Evolutionary conservation across 2,113 vertebrate genomes (phyloP), one percentile per base, ranked within the genome.

Genomic region (Desmodus rotundus): DNA sequence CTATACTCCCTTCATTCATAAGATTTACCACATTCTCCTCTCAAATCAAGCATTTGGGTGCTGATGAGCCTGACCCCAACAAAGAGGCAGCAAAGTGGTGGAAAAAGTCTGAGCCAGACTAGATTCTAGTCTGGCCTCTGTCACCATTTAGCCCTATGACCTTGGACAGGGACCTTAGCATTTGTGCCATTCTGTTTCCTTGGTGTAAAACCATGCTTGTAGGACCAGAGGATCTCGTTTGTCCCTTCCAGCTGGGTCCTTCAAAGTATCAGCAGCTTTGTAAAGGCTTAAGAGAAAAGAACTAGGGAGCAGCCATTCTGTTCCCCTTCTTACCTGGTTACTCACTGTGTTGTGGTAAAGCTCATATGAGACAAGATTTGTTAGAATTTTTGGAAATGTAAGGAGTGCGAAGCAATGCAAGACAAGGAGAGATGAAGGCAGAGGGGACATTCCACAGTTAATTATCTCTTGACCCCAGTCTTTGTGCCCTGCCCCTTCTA

Each of bases 271-370:
- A 81, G 47, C 26, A 77, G 13, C 14, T 89, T 52, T 74, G 1
- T 61, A 73, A 85, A 88, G 17, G 20, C 41, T 87, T 52, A 72
- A 94, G 38, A 83, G 41, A n/a, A 50, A 43, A 65, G 58, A 90
- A 54, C 2, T 38, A 68, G 9, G 24, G 13, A 43, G 26, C 8
- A 65, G 26, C 38, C 38, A 61, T 47, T 67, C 52, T 54, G 22
- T 4, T 11, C 16, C 31, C 10, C 5, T 87, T 89, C 81, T 81
- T 28, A 82, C 8, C 36, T 31, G 17, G 3, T 56, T 89, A 89
- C 54, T 80, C 11, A 0, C 24, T 14, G 14, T 63, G 41, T 92
- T 93, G 76, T 9, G 52, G 16, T 28, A 56, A 31, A 72, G 22
- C 28, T 83, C 5, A 4, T 9, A 4, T 33, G 47, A 86, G 33